A percentile compares a stretch with the other conserved stretches of the same genome.
phyloP scores from a whole-genome alignment of 2,113 vertebrate genomes.

The Ceuthmochares aereus region DNA sequence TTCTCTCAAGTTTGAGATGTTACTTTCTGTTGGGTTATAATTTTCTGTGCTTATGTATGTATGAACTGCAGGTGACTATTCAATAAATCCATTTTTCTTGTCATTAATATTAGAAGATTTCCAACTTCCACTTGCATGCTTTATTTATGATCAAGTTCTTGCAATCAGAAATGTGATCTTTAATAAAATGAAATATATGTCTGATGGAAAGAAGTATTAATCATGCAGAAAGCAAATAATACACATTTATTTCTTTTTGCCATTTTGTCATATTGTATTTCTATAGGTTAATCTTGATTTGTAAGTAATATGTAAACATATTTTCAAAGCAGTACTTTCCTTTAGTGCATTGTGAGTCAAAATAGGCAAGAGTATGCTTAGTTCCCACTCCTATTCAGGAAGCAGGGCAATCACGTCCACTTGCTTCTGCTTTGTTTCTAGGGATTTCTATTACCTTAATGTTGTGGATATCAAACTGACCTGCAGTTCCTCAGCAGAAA shows the following conservation, averaged over 20 bases:
- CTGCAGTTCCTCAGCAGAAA: conserved; percentile 17
- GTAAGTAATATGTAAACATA: conserved; percentile 22
- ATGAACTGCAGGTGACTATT: conserved; percentile 56
- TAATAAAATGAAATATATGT: conserved; percentile 67
- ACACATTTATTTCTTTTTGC: conserved; percentile 42
- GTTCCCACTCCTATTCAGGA: conserved; percentile 27
- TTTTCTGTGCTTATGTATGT: conserved; percentile 40
- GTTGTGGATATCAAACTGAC: conserved; percentile 30
- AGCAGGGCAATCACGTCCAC: conserved; percentile 11
- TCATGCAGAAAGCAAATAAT: conserved; percentile 48
- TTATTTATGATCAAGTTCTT: conserved; percentile 69
- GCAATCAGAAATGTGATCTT: conserved; percentile 70
- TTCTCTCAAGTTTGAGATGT: not conserved
- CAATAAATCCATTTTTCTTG: conserved; percentile 66
- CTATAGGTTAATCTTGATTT: conserved; percentile 50
- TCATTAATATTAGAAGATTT: conserved; percentile 66
- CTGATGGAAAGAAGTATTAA: conserved; percentile 59
- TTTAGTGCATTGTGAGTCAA: not conserved
- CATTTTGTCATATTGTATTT: conserved; percentile 51
- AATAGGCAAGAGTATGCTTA: conserved; percentile 33
- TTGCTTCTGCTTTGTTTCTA: conserved; percentile 53
- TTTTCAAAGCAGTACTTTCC: conserved; percentile 18
- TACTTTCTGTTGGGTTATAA: conserved; percentile 8
- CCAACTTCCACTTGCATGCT: conserved; percentile 47
- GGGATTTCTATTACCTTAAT: conserved; percentile 53